These are phyloP conservation scores for Henricia sp. DNA, from an alignment of 53 echinoderm and acorn worm species.

Conservation along the genomic window DNA sequence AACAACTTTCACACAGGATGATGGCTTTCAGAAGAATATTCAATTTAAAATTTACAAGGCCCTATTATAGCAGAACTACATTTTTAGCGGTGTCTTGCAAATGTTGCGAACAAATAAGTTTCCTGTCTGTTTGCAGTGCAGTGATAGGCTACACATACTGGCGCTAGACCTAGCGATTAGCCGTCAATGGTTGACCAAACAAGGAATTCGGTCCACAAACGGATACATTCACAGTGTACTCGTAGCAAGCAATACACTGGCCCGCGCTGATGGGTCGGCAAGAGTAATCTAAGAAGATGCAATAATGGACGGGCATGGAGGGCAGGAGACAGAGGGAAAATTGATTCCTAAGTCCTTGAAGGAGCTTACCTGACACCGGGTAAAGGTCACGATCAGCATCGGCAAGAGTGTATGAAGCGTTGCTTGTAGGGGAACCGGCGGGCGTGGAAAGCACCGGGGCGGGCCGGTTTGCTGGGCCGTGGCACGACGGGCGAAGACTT, in stretches of 20 bases:
- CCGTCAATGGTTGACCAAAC: not conserved
- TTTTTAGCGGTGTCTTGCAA: too few species aligned
- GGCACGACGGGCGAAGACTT: not conserved
- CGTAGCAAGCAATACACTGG: too few species aligned
- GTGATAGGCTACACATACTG: too few species aligned
- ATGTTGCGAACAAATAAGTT: too few species aligned
- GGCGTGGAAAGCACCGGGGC: not conserved
- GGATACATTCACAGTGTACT: too few species aligned
- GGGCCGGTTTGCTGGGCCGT: not conserved
- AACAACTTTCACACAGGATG: too few species aligned
- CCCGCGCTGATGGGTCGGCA: not conserved
- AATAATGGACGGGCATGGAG: conserved; percentile 6
- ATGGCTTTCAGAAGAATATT: too few species aligned
- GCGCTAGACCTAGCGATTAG: not conserved
- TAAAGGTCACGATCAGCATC: conserved; percentile 27
- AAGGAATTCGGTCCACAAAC: conserved; percentile 16
- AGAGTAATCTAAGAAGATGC: conserved; percentile 26
- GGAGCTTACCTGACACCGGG: conserved; percentile 49
- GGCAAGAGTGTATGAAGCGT: not conserved
- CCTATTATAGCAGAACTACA: too few species aligned
- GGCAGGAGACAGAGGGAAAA: conserved; percentile 9
- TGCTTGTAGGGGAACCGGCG: not conserved
- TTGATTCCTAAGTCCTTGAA: conserved; percentile 6
- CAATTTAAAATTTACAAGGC: too few species aligned
- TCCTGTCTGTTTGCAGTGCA: too few species aligned